These are phyloP conservation scores for Drosophila infuscata DNA, from an alignment of 2,888 invertebrate species.

Conservation along the genomic window DNA sequence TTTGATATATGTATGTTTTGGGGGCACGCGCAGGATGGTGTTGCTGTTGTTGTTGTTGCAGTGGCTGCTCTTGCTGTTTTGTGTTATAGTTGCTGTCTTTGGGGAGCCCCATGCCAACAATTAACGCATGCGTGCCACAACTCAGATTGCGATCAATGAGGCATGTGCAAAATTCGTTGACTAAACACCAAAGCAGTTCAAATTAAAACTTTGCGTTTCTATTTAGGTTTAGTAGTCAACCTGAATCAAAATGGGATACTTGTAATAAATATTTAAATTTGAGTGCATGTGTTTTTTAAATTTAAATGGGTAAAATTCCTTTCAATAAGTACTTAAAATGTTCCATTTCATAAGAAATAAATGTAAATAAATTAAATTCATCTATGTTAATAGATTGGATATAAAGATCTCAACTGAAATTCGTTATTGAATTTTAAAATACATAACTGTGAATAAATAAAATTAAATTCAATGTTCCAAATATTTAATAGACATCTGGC, in stretches of 20 bases:
- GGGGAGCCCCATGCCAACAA: constrained; percentile 67
- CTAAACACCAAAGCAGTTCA: constrained; percentile 15
- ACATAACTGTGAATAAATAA: too few relatives aligned
- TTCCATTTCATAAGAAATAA: not conserved
- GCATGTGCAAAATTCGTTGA: constrained; percentile 27
- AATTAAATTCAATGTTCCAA: not conserved
- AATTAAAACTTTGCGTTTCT: not conserved
- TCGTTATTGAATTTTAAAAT: not conserved
- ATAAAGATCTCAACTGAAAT: not conserved
- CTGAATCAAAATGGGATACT: not conserved
- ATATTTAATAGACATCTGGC: not conserved
- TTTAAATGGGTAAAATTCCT: too few relatives aligned
- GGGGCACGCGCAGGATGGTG: constrained; percentile 77
- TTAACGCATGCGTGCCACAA: constrained; percentile 74
- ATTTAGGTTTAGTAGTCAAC: not conserved
- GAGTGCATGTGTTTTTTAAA: too few relatives aligned
- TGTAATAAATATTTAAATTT: not conserved
- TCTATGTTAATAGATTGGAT: not conserved
- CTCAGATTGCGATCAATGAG: constrained; percentile 63
- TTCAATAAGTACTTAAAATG: not conserved
- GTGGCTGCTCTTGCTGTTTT: constrained; percentile 10
- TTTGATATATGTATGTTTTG: constrained; percentile 77
- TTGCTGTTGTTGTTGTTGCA: not conserved
- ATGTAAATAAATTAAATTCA: not conserved
- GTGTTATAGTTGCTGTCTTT: constrained; percentile 29